phyloP scores from a whole-genome alignment of 2,888 invertebrate genomes.

The Polia nebulosa region DNA sequence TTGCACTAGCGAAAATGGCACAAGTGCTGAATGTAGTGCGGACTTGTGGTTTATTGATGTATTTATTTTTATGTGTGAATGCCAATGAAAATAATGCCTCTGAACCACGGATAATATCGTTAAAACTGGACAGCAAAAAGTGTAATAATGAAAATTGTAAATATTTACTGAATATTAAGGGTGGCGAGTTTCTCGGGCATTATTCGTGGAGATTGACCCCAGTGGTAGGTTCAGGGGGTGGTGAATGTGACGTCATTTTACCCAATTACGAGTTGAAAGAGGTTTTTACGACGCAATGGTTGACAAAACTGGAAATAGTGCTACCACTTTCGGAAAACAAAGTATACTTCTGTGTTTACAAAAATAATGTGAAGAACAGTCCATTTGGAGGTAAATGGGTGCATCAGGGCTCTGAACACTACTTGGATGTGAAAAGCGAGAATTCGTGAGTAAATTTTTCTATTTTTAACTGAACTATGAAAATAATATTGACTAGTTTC shows the following conservation, averaged over 20 bases:
- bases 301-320: slow-evolving; percentile 76
- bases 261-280: slow-evolving; percentile 85
- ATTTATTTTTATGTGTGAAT: slow-evolving; percentile 77
- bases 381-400: slow-evolving; percentile 85
- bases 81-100: slow-evolving; percentile 68
- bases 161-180: slow-evolving; percentile 86
- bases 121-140: slow-evolving; percentile 75
- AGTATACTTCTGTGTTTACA: slow-evolving; percentile 83
- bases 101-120: slow-evolving; percentile 79
- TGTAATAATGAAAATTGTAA: slow-evolving; percentile 83
- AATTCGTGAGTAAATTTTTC: slow-evolving; percentile 66
- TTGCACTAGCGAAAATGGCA: slow-evolving; percentile 81
- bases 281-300: slow-evolving; percentile 77
- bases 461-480: not conserved
- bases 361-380: slow-evolving; percentile 72
- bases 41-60: slow-evolving; percentile 88
- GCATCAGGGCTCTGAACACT: slow-evolving; percentile 88
- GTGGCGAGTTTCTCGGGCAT: slow-evolving; percentile 85
- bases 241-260: slow-evolving; percentile 80
- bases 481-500: not conserved
- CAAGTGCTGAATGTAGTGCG: slow-evolving; percentile 80
- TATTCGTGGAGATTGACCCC: slow-evolving; percentile 86
- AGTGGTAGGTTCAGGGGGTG: slow-evolving; percentile 75
- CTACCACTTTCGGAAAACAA: slow-evolving; percentile 76
- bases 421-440: slow-evolving; percentile 77